Evolutionary conservation across 2,113 vertebrate genomes (phyloP), one percentile per base, ranked within the genome.

Genomic region (Cyrtonyx montezumae): DNA sequence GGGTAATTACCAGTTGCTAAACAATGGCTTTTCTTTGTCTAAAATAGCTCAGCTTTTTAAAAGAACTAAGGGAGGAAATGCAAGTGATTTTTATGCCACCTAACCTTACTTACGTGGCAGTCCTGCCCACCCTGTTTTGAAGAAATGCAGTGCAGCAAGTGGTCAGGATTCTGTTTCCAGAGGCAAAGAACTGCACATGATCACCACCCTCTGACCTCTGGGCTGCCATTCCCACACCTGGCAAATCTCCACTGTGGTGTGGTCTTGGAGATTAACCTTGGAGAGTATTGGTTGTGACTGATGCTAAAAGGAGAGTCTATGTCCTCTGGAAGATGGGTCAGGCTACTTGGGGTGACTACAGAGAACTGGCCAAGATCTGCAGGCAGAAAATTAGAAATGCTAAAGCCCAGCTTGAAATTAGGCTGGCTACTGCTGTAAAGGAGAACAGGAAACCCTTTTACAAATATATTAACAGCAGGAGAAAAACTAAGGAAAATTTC

Each of bases 191-290:
- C 45, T 69, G 45, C 18, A 55, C 23, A 43, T 84, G 74, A 89
- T 74, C 69, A 56, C 13, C 3, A 0, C 36, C 4, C 0, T 2
- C 42, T 82, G 48, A 61, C 68, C 53, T 62, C 78, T 0, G 6
- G 48, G 68, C 71, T 87, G 59, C n/a, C 2, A 2, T 73, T 67
- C 34, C 30, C 37, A 30, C 25, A 49, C 55, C 26, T 4, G 11
- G 71, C 19, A 67, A 70, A 79, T 23, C 19, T 59, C 55, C 45
- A 0, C 49, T 70, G 42, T 28, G 21, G 0, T 5, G 20, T 11
- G n/a, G 16, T 46, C 0, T 0, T 28, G 37, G 25, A 28, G 61
- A 18, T 40, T 62, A 25, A 77, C 32, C 66, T 78, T 3, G 2
- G 59, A 37, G 48, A 63, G 34, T 26, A 17, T 1, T 49, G 19